Percentiles rank a stretch among this genome's conserved stretches.
Conservation (phyloP, 2,888 invertebrate genomes). For the Rhogogaster chlorosoma region DNA sequence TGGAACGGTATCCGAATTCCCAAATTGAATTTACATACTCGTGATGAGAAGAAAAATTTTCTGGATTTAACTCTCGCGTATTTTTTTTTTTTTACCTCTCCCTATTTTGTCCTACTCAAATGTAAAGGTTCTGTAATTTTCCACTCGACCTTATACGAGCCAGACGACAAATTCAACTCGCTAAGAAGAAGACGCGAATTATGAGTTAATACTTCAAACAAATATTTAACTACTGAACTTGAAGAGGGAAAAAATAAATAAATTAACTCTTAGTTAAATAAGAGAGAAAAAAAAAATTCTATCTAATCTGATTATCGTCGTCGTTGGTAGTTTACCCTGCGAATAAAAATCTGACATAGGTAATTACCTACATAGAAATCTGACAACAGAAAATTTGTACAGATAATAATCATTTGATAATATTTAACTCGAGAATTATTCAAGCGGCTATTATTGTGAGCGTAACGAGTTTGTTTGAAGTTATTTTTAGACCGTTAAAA, state of each 20-base stretch:
- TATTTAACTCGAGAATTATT: background rate
- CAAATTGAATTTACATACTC: background rate
- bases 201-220: background rate
- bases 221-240: background rate
- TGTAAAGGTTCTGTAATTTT: conserved; percentile 12
- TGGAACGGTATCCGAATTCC: background rate
- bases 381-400: background rate
- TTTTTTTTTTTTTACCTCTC: background rate
- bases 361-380: background rate
- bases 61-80: background rate
- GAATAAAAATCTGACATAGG: background rate
- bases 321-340: background rate
- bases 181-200: background rate
- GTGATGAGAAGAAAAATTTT: background rate
- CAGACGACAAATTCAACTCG: background rate
- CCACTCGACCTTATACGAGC: background rate
- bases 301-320: background rate
- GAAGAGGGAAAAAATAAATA: background rate
- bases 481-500: background rate
- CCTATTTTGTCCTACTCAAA: background rate
- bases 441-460: background rate
- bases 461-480: conserved; percentile 3
- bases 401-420: background rate
- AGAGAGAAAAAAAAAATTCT: background rate
- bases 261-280: background rate